Percentiles rank a stretch among this genome's conserved stretches.
phyloP scores from a whole-genome alignment of 1,140 invertebrate species.

The Drosophila subpulchrella region DNA sequence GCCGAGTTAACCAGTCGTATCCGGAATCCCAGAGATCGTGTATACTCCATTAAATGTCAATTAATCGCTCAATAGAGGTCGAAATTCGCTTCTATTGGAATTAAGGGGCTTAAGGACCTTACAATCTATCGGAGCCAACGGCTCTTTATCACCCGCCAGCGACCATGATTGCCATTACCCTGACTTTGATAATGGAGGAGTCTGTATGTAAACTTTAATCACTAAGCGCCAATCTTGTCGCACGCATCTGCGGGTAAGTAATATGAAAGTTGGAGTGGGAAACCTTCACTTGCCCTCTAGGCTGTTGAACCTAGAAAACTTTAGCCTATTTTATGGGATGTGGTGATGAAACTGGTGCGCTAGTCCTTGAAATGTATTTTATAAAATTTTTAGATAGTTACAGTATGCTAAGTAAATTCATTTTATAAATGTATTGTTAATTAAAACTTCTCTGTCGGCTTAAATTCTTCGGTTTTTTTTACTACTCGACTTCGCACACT shows the following conservation, averaged over 20 bases:
- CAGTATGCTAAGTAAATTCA: too few relatives aligned
- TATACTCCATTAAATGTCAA: not conserved
- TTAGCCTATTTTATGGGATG: too few relatives aligned
- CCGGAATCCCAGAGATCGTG: not conserved
- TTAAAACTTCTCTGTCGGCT: too few relatives aligned
- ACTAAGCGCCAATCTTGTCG: not conserved
- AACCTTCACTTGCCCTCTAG: slow-evolving; percentile 33
- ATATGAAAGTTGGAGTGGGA: not conserved
- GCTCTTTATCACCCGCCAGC: not conserved
- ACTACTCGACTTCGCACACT: too few relatives aligned
- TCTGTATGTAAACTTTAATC: not conserved
- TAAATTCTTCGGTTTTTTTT: too few relatives aligned
- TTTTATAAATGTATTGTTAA: too few relatives aligned
- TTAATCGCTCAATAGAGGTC: not conserved
- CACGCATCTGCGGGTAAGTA: not conserved
- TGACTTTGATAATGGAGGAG: slow-evolving; percentile 3
- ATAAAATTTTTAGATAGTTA: too few relatives aligned
- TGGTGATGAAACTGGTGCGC: too few relatives aligned
- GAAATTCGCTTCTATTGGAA: not conserved
- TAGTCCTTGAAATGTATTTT: too few relatives aligned
- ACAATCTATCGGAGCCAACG: not conserved
- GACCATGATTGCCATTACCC: not conserved
- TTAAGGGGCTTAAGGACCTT: not conserved
- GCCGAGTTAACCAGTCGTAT: slow-evolving; percentile 4
- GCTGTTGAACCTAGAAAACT: not conserved